Evolutionary conservation across 2,888 invertebrate genomes (phyloP), one percentile per base, ranked within the genome.

Genomic region (Xiphydria camelus): DNA sequence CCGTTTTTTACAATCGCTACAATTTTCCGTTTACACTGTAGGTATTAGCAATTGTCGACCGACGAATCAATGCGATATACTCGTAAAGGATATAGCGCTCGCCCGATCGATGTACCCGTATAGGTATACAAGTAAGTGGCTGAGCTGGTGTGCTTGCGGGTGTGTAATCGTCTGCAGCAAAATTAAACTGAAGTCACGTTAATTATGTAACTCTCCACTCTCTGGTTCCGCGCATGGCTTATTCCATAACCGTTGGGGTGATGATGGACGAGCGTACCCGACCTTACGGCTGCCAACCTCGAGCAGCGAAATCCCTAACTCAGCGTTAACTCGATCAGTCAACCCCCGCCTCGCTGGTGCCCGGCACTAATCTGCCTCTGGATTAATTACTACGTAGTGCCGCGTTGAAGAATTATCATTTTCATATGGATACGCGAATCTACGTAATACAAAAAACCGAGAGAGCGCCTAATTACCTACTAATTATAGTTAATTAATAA

Each of bases 131-230:
- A n/a, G n/a, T 29, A 14, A 29, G 15, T 29, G 12, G 29, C 29
- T 26, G 26, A n/a, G 10, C 37, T 44, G 34, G 31, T 38, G 22
- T 31, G 43, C 17, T 15, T 6, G 31, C 23, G 12, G 17, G 21
- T 47, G 49, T 49, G 44, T 70, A 73, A 73, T 73, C 66, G 67
- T 70, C 69, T 62, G 58, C 58, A 63, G 61, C 64, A 63, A 68
- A 73, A 73, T 74, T 73, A 73, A 74, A 72, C 69, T 68, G 66
- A 69, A 73, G 70, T 71, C 73, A 59, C 62, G 70, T 73, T 74
- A 74, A 74, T 74, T 73, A 72, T 70, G 64, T 61, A 72, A 70
- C 56, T 60, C 52, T 47, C 58, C 57, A 55, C 57, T 65, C 58
- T 59, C 52, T 47, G 59, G 61, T 53, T 37, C 45, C 49, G 49